Percentiles rank a stretch among this genome's conserved stretches.
Conservation (phyloP, 2,888 invertebrate species). For the Drosophila neonasuta region DNA sequence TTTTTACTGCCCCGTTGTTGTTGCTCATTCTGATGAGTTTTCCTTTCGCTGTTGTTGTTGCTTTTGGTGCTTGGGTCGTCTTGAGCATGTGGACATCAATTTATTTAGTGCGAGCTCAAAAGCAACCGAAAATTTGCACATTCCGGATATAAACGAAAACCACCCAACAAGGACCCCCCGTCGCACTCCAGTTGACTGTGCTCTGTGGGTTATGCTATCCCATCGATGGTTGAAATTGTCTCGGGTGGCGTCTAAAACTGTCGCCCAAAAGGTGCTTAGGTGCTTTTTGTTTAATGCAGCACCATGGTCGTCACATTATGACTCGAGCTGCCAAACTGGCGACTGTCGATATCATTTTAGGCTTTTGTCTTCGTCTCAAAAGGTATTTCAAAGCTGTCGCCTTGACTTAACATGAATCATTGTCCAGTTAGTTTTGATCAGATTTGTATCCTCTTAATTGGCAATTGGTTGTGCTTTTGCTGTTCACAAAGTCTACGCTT, state of each 20-base stretch:
- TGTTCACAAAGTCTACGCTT: neutral
- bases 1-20: constrained; percentile 49
- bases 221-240: constrained; percentile 37
- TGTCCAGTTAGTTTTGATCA: neutral
- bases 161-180: constrained; percentile 9
- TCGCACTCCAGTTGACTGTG: neutral
- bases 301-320: constrained; percentile 23
- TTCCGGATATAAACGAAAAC: constrained; percentile 9
- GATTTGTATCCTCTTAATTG: constrained; percentile 32
- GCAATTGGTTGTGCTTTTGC: constrained; percentile 4
- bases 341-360: constrained; percentile 10
- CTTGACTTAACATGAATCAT: neutral
- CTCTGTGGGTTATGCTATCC: neutral
- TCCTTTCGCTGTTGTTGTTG: neutral
- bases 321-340: constrained; percentile 5
- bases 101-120: constrained; percentile 62
- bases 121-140: constrained; percentile 15
- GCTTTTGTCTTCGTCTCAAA: constrained; percentile 26
- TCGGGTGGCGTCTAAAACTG: constrained; percentile 27
- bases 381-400: neutral
- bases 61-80: constrained; percentile 41
- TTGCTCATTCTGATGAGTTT: neutral
- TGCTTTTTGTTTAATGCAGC: constrained; percentile 40
- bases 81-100: constrained; percentile 71
- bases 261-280: constrained; percentile 43